Conservation (phyloP, 2,113 vertebrate species). For the Heterotis niloticus region DNA sequence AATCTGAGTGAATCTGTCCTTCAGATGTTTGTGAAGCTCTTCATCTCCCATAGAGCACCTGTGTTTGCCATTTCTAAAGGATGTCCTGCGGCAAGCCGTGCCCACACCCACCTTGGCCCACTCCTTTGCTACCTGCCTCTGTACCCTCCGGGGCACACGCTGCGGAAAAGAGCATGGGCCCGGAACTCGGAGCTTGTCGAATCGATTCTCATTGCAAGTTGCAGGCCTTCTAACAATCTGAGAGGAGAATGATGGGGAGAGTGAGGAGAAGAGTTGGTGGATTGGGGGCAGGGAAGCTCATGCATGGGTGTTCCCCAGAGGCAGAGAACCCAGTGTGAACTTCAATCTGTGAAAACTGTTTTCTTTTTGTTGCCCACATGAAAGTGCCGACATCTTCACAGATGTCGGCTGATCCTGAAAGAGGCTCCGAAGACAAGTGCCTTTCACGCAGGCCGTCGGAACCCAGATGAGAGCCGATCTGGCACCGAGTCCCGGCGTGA, state of each 20-base stretch:
- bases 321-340: constrained; percentile 14
- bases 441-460: not conserved
- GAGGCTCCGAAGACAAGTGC: not conserved
- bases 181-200: not conserved
- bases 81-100: not conserved
- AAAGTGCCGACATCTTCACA: not conserved
- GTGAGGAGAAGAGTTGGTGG: not conserved
- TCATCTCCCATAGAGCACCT: constrained; percentile 12
- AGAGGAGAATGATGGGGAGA: not conserved
- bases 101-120: no score
- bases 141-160: not conserved
- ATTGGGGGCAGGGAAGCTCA: not conserved
- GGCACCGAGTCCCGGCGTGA: not conserved
- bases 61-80: not conserved
- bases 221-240: not conserved
- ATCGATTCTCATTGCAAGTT: constrained; percentile 1
- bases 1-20: not conserved
- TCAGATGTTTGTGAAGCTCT: not conserved
- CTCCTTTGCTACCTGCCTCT: no score
- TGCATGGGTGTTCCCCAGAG: not conserved
- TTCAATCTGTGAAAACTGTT: constrained; percentile 14
- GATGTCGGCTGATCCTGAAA: not conserved
- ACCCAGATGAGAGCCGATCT: not conserved
- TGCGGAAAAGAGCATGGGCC: not conserved
- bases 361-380: constrained; percentile 10